These are phyloP conservation scores for Acanthosepion pharaonis DNA, from an alignment of 2,888 invertebrate genomes.

Conservation along the genomic window DNA sequence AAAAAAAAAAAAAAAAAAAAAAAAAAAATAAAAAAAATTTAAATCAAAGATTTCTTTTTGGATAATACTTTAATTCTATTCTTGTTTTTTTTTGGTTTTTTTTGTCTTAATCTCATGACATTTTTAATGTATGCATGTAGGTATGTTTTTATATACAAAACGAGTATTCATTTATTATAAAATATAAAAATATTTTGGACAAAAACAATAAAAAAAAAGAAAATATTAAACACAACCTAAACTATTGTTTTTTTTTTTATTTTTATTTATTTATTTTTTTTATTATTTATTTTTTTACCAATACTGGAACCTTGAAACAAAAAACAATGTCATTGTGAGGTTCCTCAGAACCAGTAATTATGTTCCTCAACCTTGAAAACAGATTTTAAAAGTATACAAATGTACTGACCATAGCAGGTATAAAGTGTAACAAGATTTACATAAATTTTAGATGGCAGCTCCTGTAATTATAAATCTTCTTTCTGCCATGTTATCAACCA, in stretches of 20 bases:
- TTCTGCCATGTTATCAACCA: no score
- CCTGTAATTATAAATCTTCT: no score
- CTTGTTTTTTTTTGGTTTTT: neutral
- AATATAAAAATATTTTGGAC: neutral
- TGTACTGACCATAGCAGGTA: conserved; percentile 33
- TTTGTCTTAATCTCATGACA: neutral
- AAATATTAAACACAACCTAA: neutral
- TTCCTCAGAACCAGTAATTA: neutral
- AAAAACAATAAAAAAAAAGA: conserved; percentile 3
- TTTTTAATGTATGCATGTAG: neutral
- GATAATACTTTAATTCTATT: neutral
- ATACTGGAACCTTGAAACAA: neutral
- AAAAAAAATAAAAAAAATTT: neutral
- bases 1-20: neutral
- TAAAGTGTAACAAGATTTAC: neutral
- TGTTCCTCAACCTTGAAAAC: neutral
- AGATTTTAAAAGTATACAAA: neutral
- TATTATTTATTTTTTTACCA: neutral
- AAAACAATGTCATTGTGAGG: neutral
- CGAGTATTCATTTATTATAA: conserved; percentile 21
- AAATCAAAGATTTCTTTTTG: neutral
- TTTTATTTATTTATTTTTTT: neutral
- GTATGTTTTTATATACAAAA: neutral
- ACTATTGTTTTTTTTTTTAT: neutral
- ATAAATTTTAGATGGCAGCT: no score